These are phyloP conservation scores for Chloropsis cyanopogon DNA, from an alignment of 2,113 vertebrate species.

Conservation along the genomic window DNA sequence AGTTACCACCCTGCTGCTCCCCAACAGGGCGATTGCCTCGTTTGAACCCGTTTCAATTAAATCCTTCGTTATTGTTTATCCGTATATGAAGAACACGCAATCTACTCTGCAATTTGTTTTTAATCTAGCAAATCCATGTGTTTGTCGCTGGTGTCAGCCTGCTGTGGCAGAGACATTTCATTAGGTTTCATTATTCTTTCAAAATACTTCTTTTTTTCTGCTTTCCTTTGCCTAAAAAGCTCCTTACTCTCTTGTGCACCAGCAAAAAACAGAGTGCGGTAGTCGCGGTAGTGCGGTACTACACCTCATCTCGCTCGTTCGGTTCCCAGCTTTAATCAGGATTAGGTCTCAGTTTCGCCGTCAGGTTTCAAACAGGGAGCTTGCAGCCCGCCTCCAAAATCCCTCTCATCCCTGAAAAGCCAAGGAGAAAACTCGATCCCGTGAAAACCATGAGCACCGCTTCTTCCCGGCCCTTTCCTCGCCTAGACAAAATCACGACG, in stretches of 20 bases:
- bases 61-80: not conserved
- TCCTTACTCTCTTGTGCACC: not conserved
- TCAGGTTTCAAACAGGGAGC: not conserved
- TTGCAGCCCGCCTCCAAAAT: not conserved
- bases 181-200: not conserved
- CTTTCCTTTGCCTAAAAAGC: not conserved
- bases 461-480: not conserved
- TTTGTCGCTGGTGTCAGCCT: not conserved
- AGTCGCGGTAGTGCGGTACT: not conserved
- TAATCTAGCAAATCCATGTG: not conserved
- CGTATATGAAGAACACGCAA: not conserved
- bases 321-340: not conserved
- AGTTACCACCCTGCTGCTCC: not conserved
- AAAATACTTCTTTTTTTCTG: not conserved
- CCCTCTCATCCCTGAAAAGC: not conserved
- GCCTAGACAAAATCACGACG: not conserved
- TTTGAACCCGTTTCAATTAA: not conserved
- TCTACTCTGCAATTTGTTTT: not conserved
- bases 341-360: not conserved
- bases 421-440: not conserved
- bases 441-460: not conserved
- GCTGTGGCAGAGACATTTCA: not conserved
- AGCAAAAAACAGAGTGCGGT: not conserved
- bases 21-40: not conserved
- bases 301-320: not conserved